phyloP scores from a whole-genome alignment of 2,113 vertebrate species.

The Pelusios castaneus region DNA sequence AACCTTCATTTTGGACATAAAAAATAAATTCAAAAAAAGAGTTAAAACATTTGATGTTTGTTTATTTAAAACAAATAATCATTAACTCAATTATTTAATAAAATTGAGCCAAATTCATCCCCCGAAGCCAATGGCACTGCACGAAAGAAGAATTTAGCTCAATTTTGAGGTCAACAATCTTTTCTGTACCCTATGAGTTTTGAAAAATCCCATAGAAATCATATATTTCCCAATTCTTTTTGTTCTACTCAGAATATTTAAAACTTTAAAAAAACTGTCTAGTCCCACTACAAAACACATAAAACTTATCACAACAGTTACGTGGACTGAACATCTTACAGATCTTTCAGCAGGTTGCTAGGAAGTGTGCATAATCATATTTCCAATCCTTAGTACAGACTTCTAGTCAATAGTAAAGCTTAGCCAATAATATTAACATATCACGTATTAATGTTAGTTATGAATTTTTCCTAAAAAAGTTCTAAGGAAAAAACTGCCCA shows the following conservation, averaged over 20 bases:
- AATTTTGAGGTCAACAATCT: neutral
- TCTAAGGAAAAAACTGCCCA: neutral
- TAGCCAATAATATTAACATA: neutral
- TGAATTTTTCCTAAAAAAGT: neutral
- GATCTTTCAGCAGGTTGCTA: neutral
- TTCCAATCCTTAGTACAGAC: rapidly evolving
- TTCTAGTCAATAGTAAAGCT: neutral
- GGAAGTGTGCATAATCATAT: neutral
- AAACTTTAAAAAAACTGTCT: neutral
- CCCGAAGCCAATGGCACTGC: neutral
- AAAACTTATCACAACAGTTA: neutral
- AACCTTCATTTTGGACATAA: neutral
- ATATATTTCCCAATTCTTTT: neutral
- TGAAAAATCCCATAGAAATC: neutral
- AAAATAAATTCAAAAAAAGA: neutral
- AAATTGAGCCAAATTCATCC: neutral
- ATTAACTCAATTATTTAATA: neutral
- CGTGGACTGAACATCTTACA: neutral
- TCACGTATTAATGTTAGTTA: neutral
- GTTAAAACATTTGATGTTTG: neutral
- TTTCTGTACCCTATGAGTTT: neutral
- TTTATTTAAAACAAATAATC: neutral
- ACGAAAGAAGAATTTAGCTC: rapidly evolving
- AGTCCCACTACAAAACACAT: neutral
- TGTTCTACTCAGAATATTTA: neutral